Evolutionary conservation across 1,140 invertebrate species (phyloP), one percentile per base, ranked within the genome.

Genomic region (Ceratoteleas bidentatus): DNA sequence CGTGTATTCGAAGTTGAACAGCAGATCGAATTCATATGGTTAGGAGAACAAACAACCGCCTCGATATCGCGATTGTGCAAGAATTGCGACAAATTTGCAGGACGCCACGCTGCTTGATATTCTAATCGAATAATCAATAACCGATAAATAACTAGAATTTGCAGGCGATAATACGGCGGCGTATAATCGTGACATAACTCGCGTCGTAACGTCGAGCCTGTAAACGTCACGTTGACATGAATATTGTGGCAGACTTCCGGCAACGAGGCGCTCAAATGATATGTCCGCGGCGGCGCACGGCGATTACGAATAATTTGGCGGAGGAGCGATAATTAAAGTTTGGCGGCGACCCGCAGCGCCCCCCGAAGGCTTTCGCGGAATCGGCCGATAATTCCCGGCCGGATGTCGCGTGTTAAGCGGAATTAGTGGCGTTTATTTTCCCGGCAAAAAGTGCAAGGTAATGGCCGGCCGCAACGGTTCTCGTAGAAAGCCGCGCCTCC

Each of bases 361-460:
- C 60, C 68, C 54, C 38, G 54, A 62, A 62, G 70, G 68, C 47
- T 40, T 75, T 76, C 72, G 70, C 72, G 66, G 70, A 70, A 75
- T 54, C 34, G 61, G 72, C 72, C 33, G 40, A 70, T 81, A 66
- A 75, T 76, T 66, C 50, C 13, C 65, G 50, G 34, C 70, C 78
- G 79, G 79, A 82, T 72, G 79, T 82, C 79, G 79, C 79, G 79
- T 77, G 79, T 81, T 81, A 76, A 68, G 50, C 45, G 40, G 62
- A 81, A 76, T 81, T 81, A 76, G 72, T 66, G 72, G 72, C 72
- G 61, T 76, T 81, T 76, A 76, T 72, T 81, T 81, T 76, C 49
- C 54, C 61, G 53, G 72, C 61, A 81, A 81, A 81, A 76, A 81
- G 66, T 40, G 24, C 0, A 36, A 45, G 79, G 72, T 76, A 81